Percentiles rank a stretch among this genome's conserved stretches.
Evolutionary conservation across 2,113 vertebrate genomes (phyloP).

Genomic region (Apodemus speciosus): DNA sequence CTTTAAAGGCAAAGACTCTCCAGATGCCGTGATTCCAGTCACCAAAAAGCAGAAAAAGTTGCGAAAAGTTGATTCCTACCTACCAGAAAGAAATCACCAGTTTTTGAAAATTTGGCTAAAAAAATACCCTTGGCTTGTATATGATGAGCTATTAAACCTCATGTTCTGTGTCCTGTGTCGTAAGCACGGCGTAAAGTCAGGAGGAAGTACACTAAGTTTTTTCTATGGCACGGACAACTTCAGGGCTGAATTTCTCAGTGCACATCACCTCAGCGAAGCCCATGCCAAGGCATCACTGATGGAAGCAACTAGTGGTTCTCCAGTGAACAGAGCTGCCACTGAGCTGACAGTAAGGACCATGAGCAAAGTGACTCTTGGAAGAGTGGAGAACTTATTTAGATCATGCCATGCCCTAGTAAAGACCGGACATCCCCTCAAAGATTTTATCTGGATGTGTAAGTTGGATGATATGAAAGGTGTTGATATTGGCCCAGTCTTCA

Average conservation of each 20-base stretch:
- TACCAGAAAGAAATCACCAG: constrained; percentile 73
- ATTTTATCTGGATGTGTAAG: constrained; percentile 78
- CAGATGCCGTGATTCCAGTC: constrained; percentile 59
- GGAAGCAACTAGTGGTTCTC: constrained; percentile 78
- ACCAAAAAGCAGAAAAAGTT: constrained; percentile 66
- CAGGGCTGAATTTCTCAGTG: constrained; percentile 79
- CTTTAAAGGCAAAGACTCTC: constrained; percentile 79
- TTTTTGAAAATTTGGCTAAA: constrained; percentile 85
- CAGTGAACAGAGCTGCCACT: constrained; percentile 51
- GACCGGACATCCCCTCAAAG: constrained; percentile 68
- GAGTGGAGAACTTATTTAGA: constrained; percentile 82
- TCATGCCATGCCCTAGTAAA: constrained; percentile 82
- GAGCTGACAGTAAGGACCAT: constrained; percentile 75
- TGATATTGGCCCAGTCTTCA: constrained; percentile 78
- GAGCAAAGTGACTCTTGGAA: constrained; percentile 77
- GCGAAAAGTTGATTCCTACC: constrained; percentile 59
- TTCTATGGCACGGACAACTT: constrained; percentile 84
- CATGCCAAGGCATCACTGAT: constrained; percentile 82
- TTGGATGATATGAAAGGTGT: constrained; percentile 82
- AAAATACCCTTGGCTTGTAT: constrained; percentile 85
- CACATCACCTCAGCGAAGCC: constrained; percentile 82
- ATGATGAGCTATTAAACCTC: constrained; percentile 78
- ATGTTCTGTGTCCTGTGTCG: constrained; percentile 84
- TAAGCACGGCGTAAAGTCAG: constrained; percentile 82
- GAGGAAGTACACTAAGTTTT: constrained; percentile 78